Conservation (phyloP, 2,113 vertebrate species). For the Pygoscelis antarcticus region DNA sequence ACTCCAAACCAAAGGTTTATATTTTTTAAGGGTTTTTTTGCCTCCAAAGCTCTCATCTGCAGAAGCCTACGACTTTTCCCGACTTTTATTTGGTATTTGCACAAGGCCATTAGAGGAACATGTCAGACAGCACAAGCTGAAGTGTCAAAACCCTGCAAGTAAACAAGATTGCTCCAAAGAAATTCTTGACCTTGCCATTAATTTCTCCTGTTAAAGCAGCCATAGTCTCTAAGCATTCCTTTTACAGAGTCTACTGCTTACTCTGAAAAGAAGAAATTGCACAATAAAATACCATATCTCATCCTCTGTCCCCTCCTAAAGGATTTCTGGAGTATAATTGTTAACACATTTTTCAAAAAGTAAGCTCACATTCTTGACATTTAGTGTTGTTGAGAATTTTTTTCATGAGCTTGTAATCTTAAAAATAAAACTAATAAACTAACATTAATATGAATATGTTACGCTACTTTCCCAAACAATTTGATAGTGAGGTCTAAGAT, state of each 20-base stretch:
- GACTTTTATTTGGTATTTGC: background rate
- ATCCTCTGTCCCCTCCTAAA: conserved; percentile 68
- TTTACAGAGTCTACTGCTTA: background rate
- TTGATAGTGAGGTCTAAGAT: background rate
- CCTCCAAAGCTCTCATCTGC: background rate
- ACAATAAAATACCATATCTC: conserved; percentile 16
- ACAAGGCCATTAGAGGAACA: background rate
- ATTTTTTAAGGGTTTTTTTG: background rate
- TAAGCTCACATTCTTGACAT: background rate
- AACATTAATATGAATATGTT: background rate
- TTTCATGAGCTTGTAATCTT: background rate
- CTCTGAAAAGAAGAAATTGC: background rate
- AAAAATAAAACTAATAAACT: background rate
- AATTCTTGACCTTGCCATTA: background rate
- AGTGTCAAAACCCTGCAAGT: background rate
- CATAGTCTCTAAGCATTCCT: background rate
- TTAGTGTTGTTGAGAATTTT: background rate
- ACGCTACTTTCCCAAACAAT: background rate
- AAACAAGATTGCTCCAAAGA: background rate
- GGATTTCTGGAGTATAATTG: conserved; percentile 48
- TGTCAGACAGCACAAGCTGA: background rate
- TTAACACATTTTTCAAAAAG: background rate
- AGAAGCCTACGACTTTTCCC: background rate
- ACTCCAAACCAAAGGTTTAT: background rate
- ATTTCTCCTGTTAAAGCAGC: background rate